phyloP scores from a whole-genome alignment of 1,140 invertebrate species.

The Pristionchus pacificus region DNA sequence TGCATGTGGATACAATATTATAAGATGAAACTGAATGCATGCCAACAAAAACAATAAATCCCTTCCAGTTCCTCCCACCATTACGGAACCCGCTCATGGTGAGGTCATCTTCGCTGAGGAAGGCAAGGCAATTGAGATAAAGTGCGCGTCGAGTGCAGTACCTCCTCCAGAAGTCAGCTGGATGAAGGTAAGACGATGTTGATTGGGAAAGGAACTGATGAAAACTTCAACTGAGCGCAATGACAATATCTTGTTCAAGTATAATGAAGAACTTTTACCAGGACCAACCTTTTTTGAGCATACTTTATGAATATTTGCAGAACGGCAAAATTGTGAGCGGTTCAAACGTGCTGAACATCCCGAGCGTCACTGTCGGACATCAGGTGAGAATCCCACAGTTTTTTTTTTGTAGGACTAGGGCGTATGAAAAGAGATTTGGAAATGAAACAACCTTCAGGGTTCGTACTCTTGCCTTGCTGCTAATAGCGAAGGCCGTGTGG shows the following conservation, averaged over 20 bases:
- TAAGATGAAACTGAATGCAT: too few species aligned
- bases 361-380: slow-evolving; percentile 19
- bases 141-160: slow-evolving; percentile 35
- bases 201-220: slow-evolving; percentile 22
- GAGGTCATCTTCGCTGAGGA: slow-evolving; percentile 25
- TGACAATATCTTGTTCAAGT: slow-evolving; percentile 13
- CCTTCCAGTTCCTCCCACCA: slow-evolving; percentile 39
- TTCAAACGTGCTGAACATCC: slow-evolving; percentile 10
- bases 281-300: neutral
- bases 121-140: slow-evolving; percentile 26
- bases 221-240: slow-evolving; percentile 19
- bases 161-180: slow-evolving; percentile 43
- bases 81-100: slow-evolving; percentile 25
- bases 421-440: neutral
- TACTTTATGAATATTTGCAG: slow-evolving; percentile 15
- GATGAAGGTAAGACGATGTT: slow-evolving; percentile 38
- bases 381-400: slow-evolving; percentile 10
- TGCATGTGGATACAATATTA: too few species aligned
- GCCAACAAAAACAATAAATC: too few species aligned
- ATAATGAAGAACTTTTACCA: neutral
- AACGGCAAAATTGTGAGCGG: slow-evolving; percentile 23
- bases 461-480: slow-evolving; percentile 34
- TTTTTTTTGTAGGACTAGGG: neutral
- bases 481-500: slow-evolving; percentile 32
- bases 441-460: slow-evolving; percentile 17